Base-by-base conservation (phyloP, 1,140 invertebrate genomes). In the Nasonia giraulti region DNA sequence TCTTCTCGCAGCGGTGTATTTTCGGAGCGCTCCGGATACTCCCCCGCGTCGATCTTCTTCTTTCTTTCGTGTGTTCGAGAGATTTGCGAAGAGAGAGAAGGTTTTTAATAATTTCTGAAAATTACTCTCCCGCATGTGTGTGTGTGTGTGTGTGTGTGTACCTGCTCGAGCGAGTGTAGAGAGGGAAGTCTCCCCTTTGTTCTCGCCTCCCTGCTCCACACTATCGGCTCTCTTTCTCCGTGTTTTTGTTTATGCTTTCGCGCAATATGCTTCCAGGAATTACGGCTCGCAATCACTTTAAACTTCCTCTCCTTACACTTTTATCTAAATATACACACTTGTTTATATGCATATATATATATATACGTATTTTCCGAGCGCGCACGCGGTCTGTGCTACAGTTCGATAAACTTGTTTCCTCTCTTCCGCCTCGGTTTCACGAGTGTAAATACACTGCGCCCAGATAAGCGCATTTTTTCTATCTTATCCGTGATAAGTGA, bases 231-330 rank as follows among this genome's bases (percentile, higher is more conserved):
- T 27, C 27, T 27, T 27, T 27, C 27, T 5, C 76, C 12, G 3
- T 77, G 76, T 62, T 80, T 80, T 80, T 80, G 79, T 80, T 80
- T 80, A 80, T 37, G 17, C 47, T 71, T 73, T 80, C 79, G 47
- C 79, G 55, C 55, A 62, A 62, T 44, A 8, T 50, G 23, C 66
- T 74, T 74, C 73, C 37, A 74, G 33, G 73, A 74, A 74, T 37
- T 37, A 40, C 17, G 73, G 27, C 14, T 17, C 33, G 20, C 33
- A 74, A 74, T 40, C 73, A 37, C 73, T 62, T 62, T 62, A 62
- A 62, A 62, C 55, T 62, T 62, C 55, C 55, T 62, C 55, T 62
- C 55, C 20, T 62, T 62, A 62, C 7, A 62, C 55, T 62, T 62
- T 62, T 62, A 62, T 62, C 55, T 62, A n/a, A 62, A 62, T 62